Percentiles rank a stretch among this genome's conserved stretches.
Evolutionary conservation across 2,797 vertebrate genomes (phyloP).

Genomic region (Gymnopithys bicolor): DNA sequence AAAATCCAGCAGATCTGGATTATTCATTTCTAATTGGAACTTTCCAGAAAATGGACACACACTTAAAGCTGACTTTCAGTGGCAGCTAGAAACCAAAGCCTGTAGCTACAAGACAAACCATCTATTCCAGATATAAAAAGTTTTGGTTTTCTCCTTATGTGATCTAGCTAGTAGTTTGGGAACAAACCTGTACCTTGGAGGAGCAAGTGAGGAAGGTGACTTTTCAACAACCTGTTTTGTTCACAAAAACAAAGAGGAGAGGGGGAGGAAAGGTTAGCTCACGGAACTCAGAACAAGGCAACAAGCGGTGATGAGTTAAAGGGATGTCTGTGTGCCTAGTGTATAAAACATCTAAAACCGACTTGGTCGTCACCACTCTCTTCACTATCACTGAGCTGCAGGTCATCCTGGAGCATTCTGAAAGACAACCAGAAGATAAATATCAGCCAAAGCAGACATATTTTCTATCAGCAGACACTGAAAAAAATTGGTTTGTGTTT

Average conservation of each 20-base stretch:
- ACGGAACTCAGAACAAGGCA: neutral
- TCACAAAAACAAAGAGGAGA: constrained; percentile 45
- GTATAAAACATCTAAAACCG: constrained; percentile 46
- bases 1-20: neutral
- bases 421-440: constrained; percentile 52
- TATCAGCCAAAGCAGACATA: constrained; percentile 2
- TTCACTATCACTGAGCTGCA: constrained; percentile 83
- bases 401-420: constrained; percentile 81
- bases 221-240: constrained; percentile 77
- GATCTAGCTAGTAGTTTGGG: constrained; percentile 11
- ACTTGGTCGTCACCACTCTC: constrained; percentile 79
- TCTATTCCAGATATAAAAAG: neutral
- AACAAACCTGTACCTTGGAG: constrained; percentile 78
- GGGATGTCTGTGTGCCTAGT: constrained; percentile 7
- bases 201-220: constrained; percentile 70
- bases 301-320: neutral
- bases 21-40: neutral
- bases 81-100: neutral
- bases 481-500: neutral
- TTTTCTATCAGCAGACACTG: neutral
- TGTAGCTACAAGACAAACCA: neutral
- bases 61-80: neutral
- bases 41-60: neutral
- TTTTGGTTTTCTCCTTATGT: neutral
- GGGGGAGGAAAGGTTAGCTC: constrained; percentile 67